Evolutionary conservation across 2,888 invertebrate species (phyloP).

Genomic region (Rotaria socialis): DNA sequence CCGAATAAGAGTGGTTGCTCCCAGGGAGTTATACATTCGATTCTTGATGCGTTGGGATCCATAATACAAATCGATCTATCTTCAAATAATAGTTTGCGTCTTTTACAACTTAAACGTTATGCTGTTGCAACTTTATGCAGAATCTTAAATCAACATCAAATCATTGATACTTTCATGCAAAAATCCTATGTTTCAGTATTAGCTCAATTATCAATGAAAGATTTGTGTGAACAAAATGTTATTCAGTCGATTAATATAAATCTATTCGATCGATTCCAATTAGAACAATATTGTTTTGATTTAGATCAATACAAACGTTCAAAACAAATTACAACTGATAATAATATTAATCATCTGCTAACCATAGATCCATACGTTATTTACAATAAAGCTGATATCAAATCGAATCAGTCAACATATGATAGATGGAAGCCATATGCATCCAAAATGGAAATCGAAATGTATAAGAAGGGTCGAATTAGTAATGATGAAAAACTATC

Average conservation of each 20-base stretch:
- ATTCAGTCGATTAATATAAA: not conserved
- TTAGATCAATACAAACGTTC: not conserved
- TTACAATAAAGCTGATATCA: not conserved
- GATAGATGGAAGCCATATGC: not conserved
- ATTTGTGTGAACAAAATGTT: not conserved
- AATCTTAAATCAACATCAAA: not conserved
- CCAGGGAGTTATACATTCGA: not conserved
- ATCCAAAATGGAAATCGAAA: not conserved
- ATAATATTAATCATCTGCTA: not conserved
- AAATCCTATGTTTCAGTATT: not conserved
- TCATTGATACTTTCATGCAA: not conserved
- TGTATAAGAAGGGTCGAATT: not conserved
- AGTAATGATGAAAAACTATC: not conserved
- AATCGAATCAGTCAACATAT: not conserved
- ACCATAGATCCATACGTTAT: not conserved
- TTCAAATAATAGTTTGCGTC: not conserved
- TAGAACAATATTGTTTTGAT: not conserved
- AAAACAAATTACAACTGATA: not conserved
- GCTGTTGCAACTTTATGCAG: not conserved
- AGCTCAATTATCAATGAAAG: not conserved
- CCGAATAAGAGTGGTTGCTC: not conserved
- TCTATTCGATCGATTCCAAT: not conserved
- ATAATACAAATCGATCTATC: not conserved
- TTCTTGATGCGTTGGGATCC: not conserved
- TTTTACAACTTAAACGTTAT: conserved; percentile 1